These are phyloP conservation scores for Morpho deidamia DNA, from an alignment of 2,888 invertebrate species.

Conservation along the genomic window DNA sequence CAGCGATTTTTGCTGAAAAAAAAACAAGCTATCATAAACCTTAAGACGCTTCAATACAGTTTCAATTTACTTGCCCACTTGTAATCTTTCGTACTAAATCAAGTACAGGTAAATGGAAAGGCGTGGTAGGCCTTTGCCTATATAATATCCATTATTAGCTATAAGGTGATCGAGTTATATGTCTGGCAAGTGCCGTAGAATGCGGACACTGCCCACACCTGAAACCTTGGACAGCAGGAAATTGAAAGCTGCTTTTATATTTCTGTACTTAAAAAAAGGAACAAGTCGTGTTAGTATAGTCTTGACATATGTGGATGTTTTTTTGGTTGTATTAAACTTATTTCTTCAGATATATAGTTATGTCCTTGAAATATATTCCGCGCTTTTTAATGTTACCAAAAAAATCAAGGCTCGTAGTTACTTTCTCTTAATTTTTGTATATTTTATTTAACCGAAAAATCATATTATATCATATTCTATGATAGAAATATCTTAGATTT, in stretches of 20 bases:
- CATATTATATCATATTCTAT: neutral
- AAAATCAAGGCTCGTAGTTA: neutral
- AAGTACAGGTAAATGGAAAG: slow-evolving; percentile 60
- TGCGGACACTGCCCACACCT: slow-evolving; percentile 70
- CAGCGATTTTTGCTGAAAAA: slow-evolving; percentile 12
- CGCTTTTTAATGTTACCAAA: neutral
- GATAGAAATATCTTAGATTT: no score
- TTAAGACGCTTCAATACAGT: neutral
- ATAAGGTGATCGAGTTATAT: slow-evolving; percentile 71
- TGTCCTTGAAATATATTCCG: no score
- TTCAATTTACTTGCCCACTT: neutral
- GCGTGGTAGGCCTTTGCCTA: slow-evolving; percentile 46
- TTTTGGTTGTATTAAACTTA: no score
- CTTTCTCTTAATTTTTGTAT: no score
- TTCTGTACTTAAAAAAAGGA: slow-evolving; percentile 6
- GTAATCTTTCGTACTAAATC: slow-evolving; percentile 10
- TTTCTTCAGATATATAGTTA: no score
- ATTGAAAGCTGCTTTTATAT: slow-evolving; percentile 39
- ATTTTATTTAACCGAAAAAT: no score
- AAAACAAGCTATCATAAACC: neutral
- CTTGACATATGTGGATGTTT: no score
- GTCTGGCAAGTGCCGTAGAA: slow-evolving; percentile 53
- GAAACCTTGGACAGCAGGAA: slow-evolving; percentile 55
- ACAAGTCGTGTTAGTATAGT: neutral
- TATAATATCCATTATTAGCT: slow-evolving; percentile 61